Evolutionary conservation across 1,140 invertebrate genomes (phyloP).

Genomic region (Meloidogyne hapla): DNA sequence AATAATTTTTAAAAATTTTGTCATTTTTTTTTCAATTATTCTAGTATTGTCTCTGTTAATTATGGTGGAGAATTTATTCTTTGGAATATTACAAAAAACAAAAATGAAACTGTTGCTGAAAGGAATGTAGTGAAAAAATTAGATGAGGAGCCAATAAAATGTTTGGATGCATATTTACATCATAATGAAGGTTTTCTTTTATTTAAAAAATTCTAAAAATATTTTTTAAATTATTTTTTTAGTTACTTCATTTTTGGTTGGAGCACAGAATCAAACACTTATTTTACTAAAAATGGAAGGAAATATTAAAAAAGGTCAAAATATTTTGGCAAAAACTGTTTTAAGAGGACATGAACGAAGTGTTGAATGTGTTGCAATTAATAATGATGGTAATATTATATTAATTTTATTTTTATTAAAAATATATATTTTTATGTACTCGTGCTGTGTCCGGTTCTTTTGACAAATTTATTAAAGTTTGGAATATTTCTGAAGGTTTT

Average conservation of each 20-base stretch:
- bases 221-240: background rate
- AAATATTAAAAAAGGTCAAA: background rate
- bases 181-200: background rate
- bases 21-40: slow-evolving; percentile 25
- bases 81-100: slow-evolving; percentile 35
- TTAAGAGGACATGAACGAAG: slow-evolving; percentile 56
- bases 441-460: slow-evolving; percentile 58
- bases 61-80: slow-evolving; percentile 51
- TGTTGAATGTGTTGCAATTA: slow-evolving; percentile 56
- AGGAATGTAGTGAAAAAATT: slow-evolving; percentile 5
- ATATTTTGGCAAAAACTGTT: background rate
- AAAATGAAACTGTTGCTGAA: slow-evolving; percentile 18
- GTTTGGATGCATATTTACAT: slow-evolving; percentile 30
- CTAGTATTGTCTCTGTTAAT: slow-evolving; percentile 54
- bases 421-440: slow-evolving; percentile 19
- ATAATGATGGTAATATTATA: slow-evolving; percentile 42
- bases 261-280: slow-evolving; percentile 49
- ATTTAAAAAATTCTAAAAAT: background rate
- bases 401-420: background rate
- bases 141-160: slow-evolving; percentile 37
- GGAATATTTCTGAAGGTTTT: slow-evolving; percentile 52
- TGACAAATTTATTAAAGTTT: slow-evolving; percentile 57
- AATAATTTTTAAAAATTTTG: background rate
- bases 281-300: slow-evolving; percentile 29
- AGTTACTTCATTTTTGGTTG: slow-evolving; percentile 35